Conservation (phyloP, 2,888 invertebrate genomes). For the Sylvicola cinctus region DNA sequence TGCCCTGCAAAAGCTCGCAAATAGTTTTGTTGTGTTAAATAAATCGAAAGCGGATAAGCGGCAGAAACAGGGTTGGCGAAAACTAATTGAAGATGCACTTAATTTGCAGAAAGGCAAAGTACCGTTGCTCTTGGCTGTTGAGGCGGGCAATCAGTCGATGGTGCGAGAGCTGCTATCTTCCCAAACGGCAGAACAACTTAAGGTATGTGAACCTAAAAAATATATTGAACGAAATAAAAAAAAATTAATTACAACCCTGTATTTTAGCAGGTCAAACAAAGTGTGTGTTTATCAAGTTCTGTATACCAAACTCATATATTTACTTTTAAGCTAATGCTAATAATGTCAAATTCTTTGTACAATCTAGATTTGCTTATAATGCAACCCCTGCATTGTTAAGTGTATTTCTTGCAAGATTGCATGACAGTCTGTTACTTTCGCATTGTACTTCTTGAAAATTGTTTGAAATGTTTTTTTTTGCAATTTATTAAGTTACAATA, state of each 20-base stretch:
- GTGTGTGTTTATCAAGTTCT: too few species aligned
- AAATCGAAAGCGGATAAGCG: slow-evolving; percentile 30
- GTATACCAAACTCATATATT: not conserved
- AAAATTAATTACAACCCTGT: too few species aligned
- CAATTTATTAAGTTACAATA: too few species aligned
- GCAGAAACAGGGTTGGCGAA: slow-evolving; percentile 28
- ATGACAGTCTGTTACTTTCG: too few species aligned
- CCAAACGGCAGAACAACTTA: slow-evolving; percentile 72
- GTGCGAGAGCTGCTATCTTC: slow-evolving; percentile 78
- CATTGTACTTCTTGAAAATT: too few species aligned
- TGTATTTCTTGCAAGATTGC: too few species aligned
- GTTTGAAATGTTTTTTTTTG: too few species aligned
- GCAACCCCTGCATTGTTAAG: too few species aligned
- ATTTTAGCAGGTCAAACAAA: too few species aligned
- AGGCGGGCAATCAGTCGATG: slow-evolving; percentile 89
- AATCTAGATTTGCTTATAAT: too few species aligned
- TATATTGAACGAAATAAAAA: not conserved
- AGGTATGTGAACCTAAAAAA: slow-evolving; percentile 26
- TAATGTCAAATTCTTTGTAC: not conserved
- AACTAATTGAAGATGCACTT: slow-evolving; percentile 34
- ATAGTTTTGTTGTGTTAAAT: slow-evolving; percentile 30
- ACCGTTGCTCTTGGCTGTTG: slow-evolving; percentile 81
- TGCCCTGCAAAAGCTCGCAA: slow-evolving; percentile 26
- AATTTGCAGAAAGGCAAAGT: slow-evolving; percentile 72
- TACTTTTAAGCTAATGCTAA: not conserved